Conservation (phyloP, 2,888 invertebrate species). For the Andrena chrysosceles region DNA sequence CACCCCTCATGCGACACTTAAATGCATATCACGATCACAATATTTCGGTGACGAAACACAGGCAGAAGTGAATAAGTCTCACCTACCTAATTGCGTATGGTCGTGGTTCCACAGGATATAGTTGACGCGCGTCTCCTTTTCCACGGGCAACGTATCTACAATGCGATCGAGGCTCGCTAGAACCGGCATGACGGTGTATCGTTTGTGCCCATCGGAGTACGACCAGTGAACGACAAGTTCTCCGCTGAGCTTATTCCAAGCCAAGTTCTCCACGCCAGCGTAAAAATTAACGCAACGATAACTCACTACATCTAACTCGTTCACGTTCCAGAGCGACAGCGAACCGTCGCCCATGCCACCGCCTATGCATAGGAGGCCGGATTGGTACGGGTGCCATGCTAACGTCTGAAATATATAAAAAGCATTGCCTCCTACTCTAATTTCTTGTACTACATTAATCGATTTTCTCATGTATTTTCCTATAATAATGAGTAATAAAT, state of each 20-base stretch:
- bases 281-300: conserved; percentile 66
- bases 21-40: neutral
- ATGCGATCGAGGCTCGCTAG: conserved; percentile 74
- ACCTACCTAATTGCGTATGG: conserved; percentile 75
- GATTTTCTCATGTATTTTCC: too few relatives aligned
- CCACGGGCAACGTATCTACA: conserved; percentile 74
- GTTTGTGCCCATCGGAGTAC: conserved; percentile 58
- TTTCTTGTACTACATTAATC: too few relatives aligned
- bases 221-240: conserved; percentile 80
- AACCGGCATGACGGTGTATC: conserved; percentile 69
- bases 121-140: conserved; percentile 47
- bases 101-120: conserved; percentile 75
- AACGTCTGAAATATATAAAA: conserved; percentile 67
- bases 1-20: neutral
- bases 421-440: neutral
- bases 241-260: conserved; percentile 79
- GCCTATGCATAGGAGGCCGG: conserved; percentile 76
- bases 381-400: conserved; percentile 80
- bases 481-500: too few relatives aligned
- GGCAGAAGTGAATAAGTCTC: neutral
- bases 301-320: conserved; percentile 63
- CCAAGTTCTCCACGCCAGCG: conserved; percentile 72
- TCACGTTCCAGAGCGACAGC: conserved; percentile 78
- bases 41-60: neutral
- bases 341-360: conserved; percentile 71